Conservation (phyloP, 2,113 vertebrate species). For the Clarias batrachus region DNA sequence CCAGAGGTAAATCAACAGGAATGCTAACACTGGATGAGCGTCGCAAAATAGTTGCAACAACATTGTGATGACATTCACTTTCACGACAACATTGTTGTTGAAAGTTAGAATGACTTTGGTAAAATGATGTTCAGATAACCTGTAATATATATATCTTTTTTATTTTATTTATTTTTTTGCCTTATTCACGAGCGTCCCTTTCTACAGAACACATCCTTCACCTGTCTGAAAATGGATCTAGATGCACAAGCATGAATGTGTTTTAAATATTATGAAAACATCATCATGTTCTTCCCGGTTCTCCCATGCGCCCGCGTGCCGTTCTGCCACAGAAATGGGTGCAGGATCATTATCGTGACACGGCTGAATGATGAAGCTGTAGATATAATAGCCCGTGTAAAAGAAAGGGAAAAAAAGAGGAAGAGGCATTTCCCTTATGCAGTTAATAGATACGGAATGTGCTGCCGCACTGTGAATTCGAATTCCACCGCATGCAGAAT, state of each 20-base stretch:
- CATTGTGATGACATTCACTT: too few species aligned
- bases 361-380: neutral
- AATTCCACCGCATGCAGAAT: neutral
- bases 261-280: constrained; percentile 14
- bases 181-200: neutral
- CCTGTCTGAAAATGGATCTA: neutral
- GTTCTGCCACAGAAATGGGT: neutral
- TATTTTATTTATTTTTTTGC: neutral
- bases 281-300: neutral
- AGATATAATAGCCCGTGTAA: neutral
- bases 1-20: too few species aligned
- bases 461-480: neutral
- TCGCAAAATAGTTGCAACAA: too few species aligned
- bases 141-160: too few species aligned
- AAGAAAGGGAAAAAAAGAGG: neutral
- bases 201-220: neutral
- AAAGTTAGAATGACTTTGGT: too few species aligned
- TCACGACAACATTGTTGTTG: too few species aligned
- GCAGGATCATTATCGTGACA: neutral
- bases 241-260: neutral
- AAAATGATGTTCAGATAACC: too few species aligned
- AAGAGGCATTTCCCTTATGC: neutral
- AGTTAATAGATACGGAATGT: neutral
- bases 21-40: too few species aligned
- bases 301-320: neutral